Percentiles rank a stretch among this genome's conserved stretches.
Evolutionary conservation across 2,888 invertebrate species (phyloP).

Genomic region (Cordylochernes scorpioides): DNA sequence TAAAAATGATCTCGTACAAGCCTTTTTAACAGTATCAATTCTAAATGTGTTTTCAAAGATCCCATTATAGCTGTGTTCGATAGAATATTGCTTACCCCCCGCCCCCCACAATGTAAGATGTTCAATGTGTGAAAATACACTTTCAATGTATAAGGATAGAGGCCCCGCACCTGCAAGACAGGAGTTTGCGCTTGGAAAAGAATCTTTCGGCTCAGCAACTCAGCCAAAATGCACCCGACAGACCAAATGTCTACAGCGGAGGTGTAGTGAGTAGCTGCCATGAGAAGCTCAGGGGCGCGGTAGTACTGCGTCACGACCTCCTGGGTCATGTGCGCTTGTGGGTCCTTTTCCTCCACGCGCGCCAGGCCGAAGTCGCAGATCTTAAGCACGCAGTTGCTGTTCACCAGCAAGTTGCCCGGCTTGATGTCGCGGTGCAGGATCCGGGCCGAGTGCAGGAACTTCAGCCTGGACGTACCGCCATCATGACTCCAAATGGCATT

Average conservation of each 20-base stretch:
- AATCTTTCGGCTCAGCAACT: conserved; percentile 74
- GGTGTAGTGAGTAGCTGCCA: conserved; percentile 92
- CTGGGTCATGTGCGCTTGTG: conserved; percentile 85
- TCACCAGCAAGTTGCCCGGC: conserved; percentile 90
- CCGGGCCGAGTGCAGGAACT: conserved; percentile 91
- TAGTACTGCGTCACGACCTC: conserved; percentile 99
- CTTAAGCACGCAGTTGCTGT: conserved; percentile 96
- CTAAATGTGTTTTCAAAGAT: too few relatives aligned
- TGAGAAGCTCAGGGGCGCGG: conserved; percentile 88
- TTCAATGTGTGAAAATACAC: too few relatives aligned
- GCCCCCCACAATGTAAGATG: too few relatives aligned
- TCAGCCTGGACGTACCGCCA: too few relatives aligned
- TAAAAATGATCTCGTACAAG: too few relatives aligned
- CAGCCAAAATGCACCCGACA: conserved; percentile 96
- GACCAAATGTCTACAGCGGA: conserved; percentile 96
- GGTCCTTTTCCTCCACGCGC: conserved; percentile 80
- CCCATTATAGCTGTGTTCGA: too few relatives aligned
- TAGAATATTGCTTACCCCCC: too few relatives aligned
- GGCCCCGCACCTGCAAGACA: conserved; percentile 90
- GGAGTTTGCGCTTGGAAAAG: conserved; percentile 94
- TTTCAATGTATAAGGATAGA: too few relatives aligned
- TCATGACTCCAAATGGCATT: too few relatives aligned
- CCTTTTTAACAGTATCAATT: too few relatives aligned
- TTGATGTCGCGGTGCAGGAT: conserved; percentile 97
- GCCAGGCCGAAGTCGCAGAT: too few relatives aligned